Evolutionary conservation across 1,140 invertebrate genomes (phyloP).

Genomic region (Lutraria rhynchaena): DNA sequence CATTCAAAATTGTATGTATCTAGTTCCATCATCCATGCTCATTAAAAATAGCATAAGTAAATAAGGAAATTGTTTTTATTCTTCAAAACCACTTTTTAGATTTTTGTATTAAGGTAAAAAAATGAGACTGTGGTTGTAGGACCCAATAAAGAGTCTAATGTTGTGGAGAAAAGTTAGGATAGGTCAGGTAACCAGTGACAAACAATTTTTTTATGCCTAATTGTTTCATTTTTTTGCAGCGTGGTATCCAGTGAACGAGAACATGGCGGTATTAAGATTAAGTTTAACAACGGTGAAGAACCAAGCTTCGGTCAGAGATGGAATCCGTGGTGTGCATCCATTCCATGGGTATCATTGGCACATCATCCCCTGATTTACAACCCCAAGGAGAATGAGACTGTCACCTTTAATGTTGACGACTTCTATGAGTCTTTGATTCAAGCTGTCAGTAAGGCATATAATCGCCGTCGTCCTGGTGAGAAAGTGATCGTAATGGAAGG

Average conservation of each 20-base stretch:
- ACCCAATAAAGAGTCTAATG: no score
- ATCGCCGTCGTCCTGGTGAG: slow-evolving; percentile 67
- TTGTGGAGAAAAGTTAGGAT: slow-evolving; percentile 6
- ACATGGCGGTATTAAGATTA: slow-evolving; percentile 88
- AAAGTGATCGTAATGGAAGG: slow-evolving; percentile 85
- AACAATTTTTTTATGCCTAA: neutral
- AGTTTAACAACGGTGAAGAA: slow-evolving; percentile 89
- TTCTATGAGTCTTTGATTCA: slow-evolving; percentile 79
- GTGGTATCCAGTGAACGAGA: slow-evolving; percentile 83
- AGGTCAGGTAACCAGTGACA: no score
- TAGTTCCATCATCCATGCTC: no score
- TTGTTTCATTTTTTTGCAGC: slow-evolving; percentile 20
- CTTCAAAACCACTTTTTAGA: neutral
- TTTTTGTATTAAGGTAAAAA: neutral
- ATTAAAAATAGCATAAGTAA: neutral
- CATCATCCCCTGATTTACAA: slow-evolving; percentile 92
- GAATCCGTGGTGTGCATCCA: slow-evolving; percentile 92
- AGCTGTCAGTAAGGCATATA: slow-evolving; percentile 78
- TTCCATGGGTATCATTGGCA: slow-evolving; percentile 90
- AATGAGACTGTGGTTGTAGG: no score
- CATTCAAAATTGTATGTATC: no score
- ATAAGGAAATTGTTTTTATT: neutral
- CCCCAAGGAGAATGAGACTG: slow-evolving; percentile 83
- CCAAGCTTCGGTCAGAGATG: slow-evolving; percentile 88
- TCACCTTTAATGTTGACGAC: slow-evolving; percentile 80